Percentiles rank a stretch among this genome's conserved stretches.
These are phyloP conservation scores for Coranthus polyacanthus DNA, from an alignment of 2,797 vertebrate genomes.

Conservation along the genomic window DNA sequence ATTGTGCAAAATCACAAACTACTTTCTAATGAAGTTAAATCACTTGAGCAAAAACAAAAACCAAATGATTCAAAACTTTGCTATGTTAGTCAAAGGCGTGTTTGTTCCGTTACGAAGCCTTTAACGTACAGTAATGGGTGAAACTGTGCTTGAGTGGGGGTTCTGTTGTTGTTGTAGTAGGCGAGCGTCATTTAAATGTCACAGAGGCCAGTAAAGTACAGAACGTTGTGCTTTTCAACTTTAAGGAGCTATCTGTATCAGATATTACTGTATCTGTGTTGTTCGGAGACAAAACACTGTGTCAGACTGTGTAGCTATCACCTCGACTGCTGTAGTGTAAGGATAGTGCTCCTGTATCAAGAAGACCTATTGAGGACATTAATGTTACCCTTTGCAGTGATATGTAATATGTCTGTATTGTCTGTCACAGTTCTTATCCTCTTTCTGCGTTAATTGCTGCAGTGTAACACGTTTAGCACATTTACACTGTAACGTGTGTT, in stretches of 20 bases:
- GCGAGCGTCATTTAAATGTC: not conserved
- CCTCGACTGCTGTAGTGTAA: not conserved
- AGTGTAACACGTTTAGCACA: not conserved
- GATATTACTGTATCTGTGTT: not conserved
- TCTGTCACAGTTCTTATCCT: not conserved
- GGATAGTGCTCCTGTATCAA: not conserved
- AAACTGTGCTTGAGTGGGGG: not conserved
- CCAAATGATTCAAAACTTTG: not conserved
- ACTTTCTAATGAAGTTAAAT: not conserved
- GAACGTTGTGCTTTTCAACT: not conserved
- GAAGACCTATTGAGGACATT: not conserved
- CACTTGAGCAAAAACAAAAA: not conserved
- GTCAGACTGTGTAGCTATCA: not conserved
- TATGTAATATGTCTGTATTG: not conserved
- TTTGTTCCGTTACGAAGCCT: not conserved
- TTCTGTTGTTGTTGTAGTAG: not conserved
- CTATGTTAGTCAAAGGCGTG: not conserved
- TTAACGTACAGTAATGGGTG: conserved; percentile 5
- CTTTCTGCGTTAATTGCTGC: too few relatives aligned
- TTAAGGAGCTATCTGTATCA: conserved; percentile 20
- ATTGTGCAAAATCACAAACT: too few relatives aligned
- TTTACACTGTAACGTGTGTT: not conserved
- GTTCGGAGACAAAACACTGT: conserved; percentile 10
- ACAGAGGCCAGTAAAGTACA: conserved; percentile 12
- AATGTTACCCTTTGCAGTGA: not conserved